These are phyloP conservation scores for Pseudococcus jackbeardsleyi DNA, from an alignment of 2,888 invertebrate genomes.

Conservation along the genomic window DNA sequence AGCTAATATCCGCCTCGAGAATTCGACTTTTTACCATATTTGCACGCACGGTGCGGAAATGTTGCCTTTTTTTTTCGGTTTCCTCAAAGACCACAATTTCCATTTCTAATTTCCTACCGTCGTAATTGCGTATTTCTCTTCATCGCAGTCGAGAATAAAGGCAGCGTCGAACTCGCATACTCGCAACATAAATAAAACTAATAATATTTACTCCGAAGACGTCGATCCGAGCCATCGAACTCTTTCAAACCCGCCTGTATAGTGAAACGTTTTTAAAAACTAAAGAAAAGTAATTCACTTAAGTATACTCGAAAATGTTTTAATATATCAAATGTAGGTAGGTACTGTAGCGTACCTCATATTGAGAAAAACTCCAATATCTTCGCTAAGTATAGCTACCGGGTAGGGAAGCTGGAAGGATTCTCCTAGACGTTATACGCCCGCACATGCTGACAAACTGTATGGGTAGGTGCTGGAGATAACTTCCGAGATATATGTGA, in stretches of 20 bases:
- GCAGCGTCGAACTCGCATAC: not conserved
- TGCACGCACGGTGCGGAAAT: constrained; percentile 3
- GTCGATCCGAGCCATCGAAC: not conserved
- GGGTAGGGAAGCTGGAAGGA: too few relatives aligned
- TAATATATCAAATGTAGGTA: not conserved
- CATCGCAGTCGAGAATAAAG: constrained; percentile 25
- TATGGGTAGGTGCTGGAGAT: too few relatives aligned
- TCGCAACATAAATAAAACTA: not conserved
- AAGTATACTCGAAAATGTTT: constrained; percentile 29
- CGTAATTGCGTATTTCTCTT: constrained; percentile 4
- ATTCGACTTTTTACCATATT: constrained; percentile 13
- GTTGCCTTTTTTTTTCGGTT: not conserved
- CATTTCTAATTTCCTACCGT: constrained; percentile 47
- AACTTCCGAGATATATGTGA: too few relatives aligned
- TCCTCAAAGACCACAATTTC: constrained; percentile 21
- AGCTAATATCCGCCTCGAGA: constrained; percentile 48
- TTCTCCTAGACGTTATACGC: too few relatives aligned
- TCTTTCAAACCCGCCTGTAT: not conserved
- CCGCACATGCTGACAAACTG: too few relatives aligned
- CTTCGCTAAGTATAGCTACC: not conserved
- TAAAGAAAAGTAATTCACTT: constrained; percentile 42
- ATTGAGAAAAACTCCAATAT: constrained; percentile 22
- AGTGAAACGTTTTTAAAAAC: constrained; percentile 12
- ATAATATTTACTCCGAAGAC: not conserved
- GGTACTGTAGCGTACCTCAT: not conserved